Percentiles rank a stretch among this genome's conserved stretches.
phyloP scores from a whole-genome alignment of 2,113 vertebrate species.

The Larimichthys polyactis region DNA sequence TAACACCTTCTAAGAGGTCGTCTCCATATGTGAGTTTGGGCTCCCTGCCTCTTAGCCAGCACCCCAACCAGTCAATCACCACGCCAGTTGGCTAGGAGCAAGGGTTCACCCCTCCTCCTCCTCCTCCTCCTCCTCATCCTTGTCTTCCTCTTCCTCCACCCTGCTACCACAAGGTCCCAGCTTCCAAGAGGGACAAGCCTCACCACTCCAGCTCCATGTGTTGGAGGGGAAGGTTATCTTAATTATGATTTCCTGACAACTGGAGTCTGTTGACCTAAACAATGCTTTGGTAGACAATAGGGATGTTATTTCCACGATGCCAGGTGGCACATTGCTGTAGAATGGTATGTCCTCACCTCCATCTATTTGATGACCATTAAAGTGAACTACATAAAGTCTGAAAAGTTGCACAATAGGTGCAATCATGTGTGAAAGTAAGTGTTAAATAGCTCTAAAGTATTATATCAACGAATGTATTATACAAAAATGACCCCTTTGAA shows the following conservation, averaged over 20 bases:
- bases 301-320: neutral
- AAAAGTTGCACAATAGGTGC: neutral
- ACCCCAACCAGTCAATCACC: conserved; percentile 23
- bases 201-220: neutral
- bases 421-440: neutral
- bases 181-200: conserved; percentile 35
- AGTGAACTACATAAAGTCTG: neutral
- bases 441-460: neutral
- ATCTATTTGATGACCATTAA: neutral
- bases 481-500: neutral
- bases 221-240: neutral
- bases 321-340: neutral
- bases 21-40: conserved; percentile 42
- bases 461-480: neutral
- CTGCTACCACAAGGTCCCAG: conserved; percentile 16
- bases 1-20: conserved; percentile 14
- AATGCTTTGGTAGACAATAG: neutral
- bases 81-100: conserved; percentile 18
- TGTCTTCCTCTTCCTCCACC: no score
- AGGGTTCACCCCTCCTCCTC: neutral
- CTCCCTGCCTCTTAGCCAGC: conserved; percentile 27
- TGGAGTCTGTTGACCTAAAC: neutral
- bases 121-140: no score
- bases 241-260: conserved; percentile 13
- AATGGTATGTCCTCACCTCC: neutral